These are phyloP conservation scores for Egretta garzetta DNA, from an alignment of 2,113 vertebrate genomes.

Conservation along the genomic window DNA sequence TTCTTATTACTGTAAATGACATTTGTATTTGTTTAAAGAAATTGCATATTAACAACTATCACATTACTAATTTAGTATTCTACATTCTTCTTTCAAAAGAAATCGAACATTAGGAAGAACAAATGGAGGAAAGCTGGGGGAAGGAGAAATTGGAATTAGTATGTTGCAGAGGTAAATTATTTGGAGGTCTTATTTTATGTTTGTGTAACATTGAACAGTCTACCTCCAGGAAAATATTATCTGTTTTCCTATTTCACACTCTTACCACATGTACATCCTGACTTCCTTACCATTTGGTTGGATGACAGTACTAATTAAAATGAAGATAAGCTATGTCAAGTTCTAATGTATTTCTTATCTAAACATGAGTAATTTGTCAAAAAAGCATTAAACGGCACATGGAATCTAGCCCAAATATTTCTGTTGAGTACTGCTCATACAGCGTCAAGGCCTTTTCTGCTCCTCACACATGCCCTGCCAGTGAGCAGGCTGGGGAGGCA, in stretches of 20 bases:
- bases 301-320: not conserved
- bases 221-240: not conserved
- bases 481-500: not conserved
- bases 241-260: not conserved
- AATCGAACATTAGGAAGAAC: not conserved
- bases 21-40: not conserved
- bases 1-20: not conserved
- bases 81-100: not conserved
- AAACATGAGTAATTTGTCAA: not conserved
- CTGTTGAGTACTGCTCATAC: not conserved
- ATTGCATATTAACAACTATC: not conserved
- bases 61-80: not conserved
- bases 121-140: not conserved
- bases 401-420: not conserved
- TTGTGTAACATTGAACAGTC: not conserved
- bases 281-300: not conserved
- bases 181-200: not conserved
- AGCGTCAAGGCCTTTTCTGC: not conserved
- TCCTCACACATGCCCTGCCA: fast-evolving
- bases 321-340: not conserved
- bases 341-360: not conserved
- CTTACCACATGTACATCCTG: not conserved
- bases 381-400: not conserved
- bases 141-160: not conserved
- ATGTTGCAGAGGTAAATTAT: not conserved